These are phyloP conservation scores for Lordiphosa mommai DNA, from an alignment of 1,140 invertebrate species.

Conservation along the genomic window DNA sequence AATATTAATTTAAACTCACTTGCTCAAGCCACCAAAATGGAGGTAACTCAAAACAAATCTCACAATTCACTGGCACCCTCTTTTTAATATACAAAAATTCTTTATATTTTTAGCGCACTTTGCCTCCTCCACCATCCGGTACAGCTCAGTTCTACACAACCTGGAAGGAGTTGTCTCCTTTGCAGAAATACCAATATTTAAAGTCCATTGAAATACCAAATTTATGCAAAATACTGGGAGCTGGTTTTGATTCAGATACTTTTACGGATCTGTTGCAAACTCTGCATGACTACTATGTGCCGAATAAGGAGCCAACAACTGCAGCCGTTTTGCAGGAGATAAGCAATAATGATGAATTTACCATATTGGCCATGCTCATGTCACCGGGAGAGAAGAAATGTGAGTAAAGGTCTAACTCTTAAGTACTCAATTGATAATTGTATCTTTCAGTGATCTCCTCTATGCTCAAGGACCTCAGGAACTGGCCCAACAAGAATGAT, in stretches of 20 bases:
- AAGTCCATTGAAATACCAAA: constrained; percentile 56
- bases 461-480: constrained; percentile 42
- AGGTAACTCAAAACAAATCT: not conserved
- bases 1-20: too few species aligned
- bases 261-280: constrained; percentile 53
- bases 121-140: constrained; percentile 49
- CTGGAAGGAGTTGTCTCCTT: constrained; percentile 66
- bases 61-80: not conserved
- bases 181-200: constrained; percentile 66
- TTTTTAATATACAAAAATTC: not conserved
- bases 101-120: constrained; percentile 26
- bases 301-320: constrained; percentile 56
- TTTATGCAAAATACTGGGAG: constrained; percentile 67
- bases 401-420: constrained; percentile 3
- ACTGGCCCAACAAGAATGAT: constrained; percentile 36
- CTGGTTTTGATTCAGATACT: constrained; percentile 68
- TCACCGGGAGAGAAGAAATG: constrained; percentile 62
- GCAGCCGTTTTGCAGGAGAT: constrained; percentile 55
- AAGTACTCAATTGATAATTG: not conserved
- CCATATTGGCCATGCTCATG: constrained; percentile 65
- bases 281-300: constrained; percentile 59
- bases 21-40: not conserved
- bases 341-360: constrained; percentile 61
- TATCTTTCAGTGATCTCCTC: constrained; percentile 38
- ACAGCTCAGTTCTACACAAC: constrained; percentile 74